These are phyloP conservation scores for Drepana falcataria DNA, from an alignment of 2,888 invertebrate species.

Conservation along the genomic window DNA sequence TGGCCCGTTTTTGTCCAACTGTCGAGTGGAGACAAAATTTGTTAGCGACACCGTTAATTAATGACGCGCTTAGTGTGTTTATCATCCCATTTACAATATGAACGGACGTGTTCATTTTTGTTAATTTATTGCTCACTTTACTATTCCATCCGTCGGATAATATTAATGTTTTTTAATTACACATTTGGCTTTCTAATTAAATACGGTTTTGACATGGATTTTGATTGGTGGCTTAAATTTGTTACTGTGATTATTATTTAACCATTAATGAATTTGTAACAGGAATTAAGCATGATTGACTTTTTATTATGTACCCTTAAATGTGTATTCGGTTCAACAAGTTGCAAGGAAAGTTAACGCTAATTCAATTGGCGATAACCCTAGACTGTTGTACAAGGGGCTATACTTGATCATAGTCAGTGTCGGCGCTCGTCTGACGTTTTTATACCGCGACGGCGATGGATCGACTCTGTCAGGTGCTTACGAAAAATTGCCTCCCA, in stretches of 20 bases:
- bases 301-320: too few species aligned
- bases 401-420: slow-evolving; percentile 62
- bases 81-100: slow-evolving; percentile 21
- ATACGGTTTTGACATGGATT: neutral
- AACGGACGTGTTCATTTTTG: neutral
- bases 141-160: neutral
- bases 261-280: neutral
- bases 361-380: slow-evolving; percentile 22
- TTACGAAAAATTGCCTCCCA: slow-evolving; percentile 52
- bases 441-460: slow-evolving; percentile 53
- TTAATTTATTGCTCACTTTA: neutral
- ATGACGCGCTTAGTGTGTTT: slow-evolving; percentile 48
- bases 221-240: neutral
- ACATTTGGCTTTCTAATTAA: neutral
- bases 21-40: slow-evolving; percentile 66
- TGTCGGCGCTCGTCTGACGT: slow-evolving; percentile 50
- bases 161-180: neutral
- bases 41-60: slow-evolving; percentile 68
- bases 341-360: too few species aligned
- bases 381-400: slow-evolving; percentile 27
- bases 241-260: neutral
- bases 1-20: slow-evolving; percentile 57
- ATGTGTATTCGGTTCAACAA: too few species aligned
- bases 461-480: slow-evolving; percentile 57
- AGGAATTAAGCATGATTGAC: neutral